Percentiles rank a stretch among this genome's conserved stretches.
These are phyloP conservation scores for Gila orcuttii DNA, from an alignment of 2,113 vertebrate species.

Conservation along the genomic window DNA sequence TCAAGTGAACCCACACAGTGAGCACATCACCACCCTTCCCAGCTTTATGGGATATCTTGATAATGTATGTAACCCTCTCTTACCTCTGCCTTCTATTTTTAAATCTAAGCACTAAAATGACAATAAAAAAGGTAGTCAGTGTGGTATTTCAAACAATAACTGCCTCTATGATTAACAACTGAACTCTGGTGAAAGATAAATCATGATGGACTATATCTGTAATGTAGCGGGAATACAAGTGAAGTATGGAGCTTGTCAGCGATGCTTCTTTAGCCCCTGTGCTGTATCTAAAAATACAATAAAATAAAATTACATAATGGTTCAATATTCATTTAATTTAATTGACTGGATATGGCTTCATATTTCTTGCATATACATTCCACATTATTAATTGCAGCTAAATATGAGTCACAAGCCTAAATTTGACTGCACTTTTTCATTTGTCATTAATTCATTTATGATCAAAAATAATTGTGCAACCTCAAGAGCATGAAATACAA, in stretches of 20 bases:
- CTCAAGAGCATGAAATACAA: not conserved
- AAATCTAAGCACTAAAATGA: conserved; percentile 54
- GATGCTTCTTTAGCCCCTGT: conserved; percentile 44
- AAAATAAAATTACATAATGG: conserved; percentile 70
- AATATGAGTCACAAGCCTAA: not conserved
- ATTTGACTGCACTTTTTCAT: not conserved
- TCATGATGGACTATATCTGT: not conserved
- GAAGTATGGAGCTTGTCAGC: not conserved
- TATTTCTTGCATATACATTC: too few species aligned
- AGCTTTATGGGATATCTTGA: conserved; percentile 10
- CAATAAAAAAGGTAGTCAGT: conserved; percentile 46
- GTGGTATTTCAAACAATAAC: conserved; percentile 52
- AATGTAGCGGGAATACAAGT: not conserved
- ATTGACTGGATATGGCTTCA: not conserved
- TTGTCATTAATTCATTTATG: not conserved
- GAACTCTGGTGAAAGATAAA: conserved; percentile 13
- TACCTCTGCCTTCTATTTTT: conserved; percentile 66
- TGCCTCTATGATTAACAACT: conserved; percentile 34
- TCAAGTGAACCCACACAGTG: not conserved
- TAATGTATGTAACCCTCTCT: conserved; percentile 53
- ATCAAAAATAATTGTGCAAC: not conserved
- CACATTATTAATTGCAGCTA: too few species aligned
- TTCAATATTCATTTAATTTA: not conserved
- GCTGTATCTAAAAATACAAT: conserved; percentile 67
- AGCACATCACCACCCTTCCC: conserved; percentile 13